A percentile compares a stretch with the other conserved stretches of the same genome.
Evolutionary conservation across 2,797 vertebrate genomes (phyloP).

Genomic region (Yasuhikotakia modesta): DNA sequence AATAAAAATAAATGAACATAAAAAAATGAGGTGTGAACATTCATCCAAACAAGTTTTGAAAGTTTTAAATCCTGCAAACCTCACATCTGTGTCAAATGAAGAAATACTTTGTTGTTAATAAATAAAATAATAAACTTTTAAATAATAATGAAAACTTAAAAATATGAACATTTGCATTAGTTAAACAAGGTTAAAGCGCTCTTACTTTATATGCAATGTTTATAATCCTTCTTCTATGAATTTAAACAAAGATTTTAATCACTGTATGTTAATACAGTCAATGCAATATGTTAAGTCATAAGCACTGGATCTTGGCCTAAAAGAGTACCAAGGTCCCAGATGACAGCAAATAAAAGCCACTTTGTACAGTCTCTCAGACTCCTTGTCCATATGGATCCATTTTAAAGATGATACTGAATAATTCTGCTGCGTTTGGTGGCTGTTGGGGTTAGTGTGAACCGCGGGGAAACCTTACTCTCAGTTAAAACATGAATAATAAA

Average conservation of each 20-base stretch:
- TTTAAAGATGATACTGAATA: constrained; percentile 76
- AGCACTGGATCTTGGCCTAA: constrained; percentile 26
- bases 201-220: background rate
- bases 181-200: too few species aligned
- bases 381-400: constrained; percentile 64
- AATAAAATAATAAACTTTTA: too few species aligned
- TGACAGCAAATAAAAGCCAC: background rate
- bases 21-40: constrained; percentile 52
- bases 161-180: too few species aligned
- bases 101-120: background rate
- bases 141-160: too few species aligned
- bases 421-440: constrained; percentile 77
- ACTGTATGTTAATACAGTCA: constrained; percentile 6
- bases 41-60: constrained; percentile 37
- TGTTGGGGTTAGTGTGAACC: constrained; percentile 68
- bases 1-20: constrained; percentile 59
- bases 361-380: background rate
- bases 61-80: constrained; percentile 14
- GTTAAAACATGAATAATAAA: constrained; percentile 80
- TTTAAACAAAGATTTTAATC: background rate
- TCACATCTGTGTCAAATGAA: too few species aligned
- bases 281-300: too few species aligned
- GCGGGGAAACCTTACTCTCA: constrained; percentile 71
- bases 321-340: too few species aligned
- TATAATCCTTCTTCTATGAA: background rate